Evolutionary conservation across 2,113 vertebrate genomes (phyloP), one percentile per base, ranked within the genome.

Genomic region (Anser brachyrhynchus): DNA sequence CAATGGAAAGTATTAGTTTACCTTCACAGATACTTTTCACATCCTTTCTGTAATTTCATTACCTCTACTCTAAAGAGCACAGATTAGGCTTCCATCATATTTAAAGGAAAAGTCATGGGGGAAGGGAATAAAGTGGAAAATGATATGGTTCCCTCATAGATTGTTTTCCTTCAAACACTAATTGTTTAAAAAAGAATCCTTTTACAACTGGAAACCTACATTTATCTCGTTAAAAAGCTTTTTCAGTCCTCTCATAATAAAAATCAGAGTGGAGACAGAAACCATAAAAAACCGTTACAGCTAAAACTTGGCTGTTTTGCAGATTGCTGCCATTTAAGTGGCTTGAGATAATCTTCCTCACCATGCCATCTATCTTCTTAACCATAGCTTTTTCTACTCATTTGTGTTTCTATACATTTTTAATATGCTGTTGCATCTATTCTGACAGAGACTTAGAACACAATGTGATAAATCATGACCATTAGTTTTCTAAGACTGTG

Each of bases 1-100:
- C 93, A 97, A 97, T 92, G 92, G 94, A 97, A 96, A 96, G 93
- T 96, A 96, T 96, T 92, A 90, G 52, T 51, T 97, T 97, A 97
- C 95, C 90, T 93, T 94, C 80, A 72, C 79, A 97, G 95, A 96
- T 97, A 95, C 88, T 96, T 96, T 96, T 97, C 95, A 96, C 95
- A 96, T 97, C 95, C 95, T 96, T 96, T 92, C 95, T 95, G 93
- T 97, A 97, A 97, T 96, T 96, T 94, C 92, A 97, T 97, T 97
- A 96, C 93, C 95, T 94, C 90, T 81, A 5, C 80, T 97, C 90
- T 70, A 79, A 96, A 95, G 86, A 93, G 65, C 89, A 95, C 35
- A 96, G 73, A 97, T 96, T 97, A 97, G 58, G 73, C 70, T 89
- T 96, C 95, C 80, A 93, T 76, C 83, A 87, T 96, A 89, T 87